Conservation (phyloP, 2,113 vertebrate species). For the Coturnix japonica region DNA sequence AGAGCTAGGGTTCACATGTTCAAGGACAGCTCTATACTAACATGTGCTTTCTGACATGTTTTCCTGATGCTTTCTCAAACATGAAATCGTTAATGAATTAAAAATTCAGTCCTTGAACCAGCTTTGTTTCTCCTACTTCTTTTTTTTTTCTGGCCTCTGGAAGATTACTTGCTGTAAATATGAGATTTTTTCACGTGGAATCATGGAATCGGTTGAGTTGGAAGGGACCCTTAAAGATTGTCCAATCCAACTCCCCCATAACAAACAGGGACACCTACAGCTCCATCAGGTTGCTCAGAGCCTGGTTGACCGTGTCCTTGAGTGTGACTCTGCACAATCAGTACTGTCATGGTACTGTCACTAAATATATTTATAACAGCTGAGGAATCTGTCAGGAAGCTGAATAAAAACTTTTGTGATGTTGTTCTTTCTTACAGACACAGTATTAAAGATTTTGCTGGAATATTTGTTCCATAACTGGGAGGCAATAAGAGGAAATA, state of each 20-base stretch:
- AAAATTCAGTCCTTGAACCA: not conserved
- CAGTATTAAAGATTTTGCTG: not conserved
- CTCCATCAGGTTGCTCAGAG: too few species aligned
- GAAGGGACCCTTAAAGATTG: too few species aligned
- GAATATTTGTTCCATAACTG: not conserved
- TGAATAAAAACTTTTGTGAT: not conserved
- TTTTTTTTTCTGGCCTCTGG: not conserved
- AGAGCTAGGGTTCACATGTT: fast-evolving
- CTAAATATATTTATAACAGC: not conserved
- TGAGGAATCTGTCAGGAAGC: not conserved
- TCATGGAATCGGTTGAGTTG: not conserved
- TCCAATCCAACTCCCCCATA: too few species aligned
- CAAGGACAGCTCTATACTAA: not conserved
- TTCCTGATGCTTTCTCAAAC: not conserved
- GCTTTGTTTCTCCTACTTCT: not conserved
- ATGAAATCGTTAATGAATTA: not conserved
- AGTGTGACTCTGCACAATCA: not conserved
- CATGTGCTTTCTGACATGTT: not conserved
- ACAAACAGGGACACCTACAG: too few species aligned
- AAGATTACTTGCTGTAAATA: not conserved
- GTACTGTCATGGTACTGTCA: too few species aligned
- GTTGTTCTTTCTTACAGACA: not conserved
- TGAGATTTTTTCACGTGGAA: not conserved
- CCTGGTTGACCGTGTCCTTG: too few species aligned
- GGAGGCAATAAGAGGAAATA: not conserved